Evolutionary conservation across 2,797 vertebrate genomes (phyloP).

Genomic region (Knipowitschia caucasica): DNA sequence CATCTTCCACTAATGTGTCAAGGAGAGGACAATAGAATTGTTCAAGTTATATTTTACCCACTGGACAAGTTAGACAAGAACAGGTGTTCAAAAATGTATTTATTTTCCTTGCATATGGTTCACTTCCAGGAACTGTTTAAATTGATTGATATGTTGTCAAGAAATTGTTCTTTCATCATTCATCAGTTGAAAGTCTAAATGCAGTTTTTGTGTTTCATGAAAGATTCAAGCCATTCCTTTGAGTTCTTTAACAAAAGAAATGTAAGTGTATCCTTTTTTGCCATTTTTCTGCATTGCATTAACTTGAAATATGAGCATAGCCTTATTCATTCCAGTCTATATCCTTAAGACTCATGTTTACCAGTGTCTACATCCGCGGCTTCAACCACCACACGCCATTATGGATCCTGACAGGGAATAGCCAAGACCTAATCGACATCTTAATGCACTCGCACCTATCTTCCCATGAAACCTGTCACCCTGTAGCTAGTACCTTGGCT

Average conservation of each 20-base stretch:
- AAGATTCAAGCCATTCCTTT: conserved; percentile 1
- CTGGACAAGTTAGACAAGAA: conserved; percentile 4
- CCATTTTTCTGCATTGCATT: conserved; percentile 2
- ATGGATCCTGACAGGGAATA: conserved; percentile 63
- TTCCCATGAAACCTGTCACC: conserved; percentile 52
- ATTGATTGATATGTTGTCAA: conserved; percentile 11
- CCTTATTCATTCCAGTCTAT: conserved; percentile 9
- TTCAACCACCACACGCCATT: conserved; percentile 53
- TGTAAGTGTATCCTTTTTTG: not conserved
- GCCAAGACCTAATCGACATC: conserved; percentile 64
- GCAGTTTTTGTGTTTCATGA: not conserved
- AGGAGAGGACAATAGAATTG: conserved; percentile 4
- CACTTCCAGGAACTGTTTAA: conserved; percentile 3
- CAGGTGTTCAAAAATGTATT: conserved; percentile 11
- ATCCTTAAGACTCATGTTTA: conserved; percentile 25
- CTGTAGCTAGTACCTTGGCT: conserved; percentile 32
- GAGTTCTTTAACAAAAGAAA: conserved; percentile 1
- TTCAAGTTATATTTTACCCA: conserved; percentile 9
- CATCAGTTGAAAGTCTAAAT: not conserved
- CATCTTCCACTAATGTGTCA: conserved; percentile 1
- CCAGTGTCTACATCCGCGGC: conserved; percentile 21
- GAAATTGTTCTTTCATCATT: conserved; percentile 5
- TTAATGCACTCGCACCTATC: conserved; percentile 69
- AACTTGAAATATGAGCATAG: conserved; percentile 17
- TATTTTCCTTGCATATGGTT: not conserved